Evolutionary conservation across 2,113 vertebrate species (phyloP).

Genomic region (Odontesthes bonariensis): DNA sequence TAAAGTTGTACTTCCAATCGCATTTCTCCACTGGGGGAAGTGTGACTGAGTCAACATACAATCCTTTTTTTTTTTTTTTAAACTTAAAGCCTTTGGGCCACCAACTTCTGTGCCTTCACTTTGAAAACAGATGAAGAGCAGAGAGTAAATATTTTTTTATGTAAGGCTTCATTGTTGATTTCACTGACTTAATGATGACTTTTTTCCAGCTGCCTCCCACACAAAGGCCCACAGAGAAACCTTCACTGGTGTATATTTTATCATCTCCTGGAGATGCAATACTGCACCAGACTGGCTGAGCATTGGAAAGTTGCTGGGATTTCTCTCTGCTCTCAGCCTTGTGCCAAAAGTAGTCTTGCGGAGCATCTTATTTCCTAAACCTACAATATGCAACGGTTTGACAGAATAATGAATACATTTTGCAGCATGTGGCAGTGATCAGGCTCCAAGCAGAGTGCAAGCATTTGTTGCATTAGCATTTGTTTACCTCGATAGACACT

Average conservation of each 20-base stretch:
- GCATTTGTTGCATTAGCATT: not conserved
- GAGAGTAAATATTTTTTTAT: slow-evolving; percentile 37
- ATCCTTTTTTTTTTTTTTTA: not conserved
- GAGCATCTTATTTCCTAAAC: slow-evolving; percentile 15
- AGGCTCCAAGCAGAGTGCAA: not conserved
- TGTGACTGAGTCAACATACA: slow-evolving; percentile 5
- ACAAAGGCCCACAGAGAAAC: slow-evolving; percentile 40
- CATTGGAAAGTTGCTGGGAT: slow-evolving; percentile 12
- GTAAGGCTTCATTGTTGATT: slow-evolving; percentile 62
- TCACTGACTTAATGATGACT: slow-evolving; percentile 70
- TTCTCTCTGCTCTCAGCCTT: slow-evolving; percentile 30
- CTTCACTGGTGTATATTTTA: slow-evolving; percentile 52
- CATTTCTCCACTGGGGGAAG: not conserved
- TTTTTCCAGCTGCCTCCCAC: slow-evolving; percentile 60
- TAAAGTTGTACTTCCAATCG: not conserved
- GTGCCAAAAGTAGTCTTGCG: slow-evolving; percentile 18
- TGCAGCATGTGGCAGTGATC: not conserved
- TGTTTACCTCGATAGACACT: not conserved
- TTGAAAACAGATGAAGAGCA: slow-evolving; percentile 41
- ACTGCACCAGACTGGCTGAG: slow-evolving; percentile 44
- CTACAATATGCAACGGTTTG: slow-evolving; percentile 36
- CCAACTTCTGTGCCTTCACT: slow-evolving; percentile 11
- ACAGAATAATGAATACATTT: slow-evolving; percentile 32
- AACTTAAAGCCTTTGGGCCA: slow-evolving; percentile 29
- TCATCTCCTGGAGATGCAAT: slow-evolving; percentile 43